phyloP scores from a whole-genome alignment of 2,113 vertebrate genomes.

The Megaptera novaeangliae region DNA sequence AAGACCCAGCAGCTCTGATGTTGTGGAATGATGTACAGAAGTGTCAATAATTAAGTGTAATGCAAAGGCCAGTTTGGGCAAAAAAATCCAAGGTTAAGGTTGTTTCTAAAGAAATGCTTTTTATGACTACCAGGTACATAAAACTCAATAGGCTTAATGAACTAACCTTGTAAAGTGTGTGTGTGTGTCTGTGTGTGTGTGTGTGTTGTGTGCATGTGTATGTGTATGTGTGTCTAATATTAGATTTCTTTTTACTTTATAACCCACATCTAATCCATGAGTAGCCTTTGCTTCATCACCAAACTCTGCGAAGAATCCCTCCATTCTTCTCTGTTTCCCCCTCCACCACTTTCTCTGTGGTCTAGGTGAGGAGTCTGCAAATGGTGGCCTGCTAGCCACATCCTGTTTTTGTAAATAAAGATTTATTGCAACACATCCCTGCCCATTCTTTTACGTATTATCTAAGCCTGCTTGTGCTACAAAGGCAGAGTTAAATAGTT shows the following conservation, averaged over 20 bases:
- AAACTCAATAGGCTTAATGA: background rate
- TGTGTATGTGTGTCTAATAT: background rate
- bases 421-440: background rate
- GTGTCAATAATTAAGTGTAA: conserved; percentile 28
- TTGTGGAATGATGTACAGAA: background rate
- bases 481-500: background rate
- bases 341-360: background rate
- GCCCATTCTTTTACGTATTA: background rate
- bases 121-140: background rate
- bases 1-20: conserved; percentile 22
- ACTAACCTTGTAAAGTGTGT: background rate
- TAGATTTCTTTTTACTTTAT: background rate
- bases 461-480: background rate
- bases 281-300: background rate
- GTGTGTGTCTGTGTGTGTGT: background rate
- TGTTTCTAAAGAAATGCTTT: background rate
- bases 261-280: background rate
- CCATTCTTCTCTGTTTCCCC: background rate
- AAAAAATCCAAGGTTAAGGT: background rate
- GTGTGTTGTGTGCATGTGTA: background rate
- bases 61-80: background rate
- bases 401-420: background rate
- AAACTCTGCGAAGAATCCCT: background rate
- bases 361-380: background rate
- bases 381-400: background rate